Evolutionary conservation across 2,113 vertebrate genomes (phyloP).

Genomic region (Tyto alba): DNA sequence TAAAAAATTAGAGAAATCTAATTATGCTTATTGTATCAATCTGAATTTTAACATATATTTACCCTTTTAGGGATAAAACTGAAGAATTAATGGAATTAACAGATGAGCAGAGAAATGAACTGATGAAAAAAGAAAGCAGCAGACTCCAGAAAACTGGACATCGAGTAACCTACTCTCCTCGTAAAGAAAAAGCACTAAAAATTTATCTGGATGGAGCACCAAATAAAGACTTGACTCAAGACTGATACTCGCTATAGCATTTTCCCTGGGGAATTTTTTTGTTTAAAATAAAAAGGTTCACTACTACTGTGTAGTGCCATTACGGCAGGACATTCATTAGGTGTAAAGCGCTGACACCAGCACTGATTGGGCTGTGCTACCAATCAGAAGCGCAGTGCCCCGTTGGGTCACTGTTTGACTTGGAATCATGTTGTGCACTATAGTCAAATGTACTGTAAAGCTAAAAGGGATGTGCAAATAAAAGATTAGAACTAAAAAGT

Average conservation of each 20-base stretch:
- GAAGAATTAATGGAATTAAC: conserved; percentile 92
- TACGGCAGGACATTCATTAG: conserved; percentile 72
- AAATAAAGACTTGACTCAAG: conserved; percentile 91
- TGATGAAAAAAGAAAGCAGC: conserved; percentile 99
- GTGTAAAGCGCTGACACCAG: conserved; percentile 82
- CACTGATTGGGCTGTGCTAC: conserved; percentile 75
- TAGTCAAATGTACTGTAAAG: conserved; percentile 97
- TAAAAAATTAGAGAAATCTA: not conserved
- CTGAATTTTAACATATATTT: not conserved
- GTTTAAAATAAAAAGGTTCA: conserved; percentile 69
- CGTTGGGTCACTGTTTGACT: conserved; percentile 75
- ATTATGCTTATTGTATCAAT: not conserved
- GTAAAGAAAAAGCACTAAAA: conserved; percentile 99
- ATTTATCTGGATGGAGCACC: conserved; percentile 97
- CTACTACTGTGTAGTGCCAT: conserved; percentile 80
- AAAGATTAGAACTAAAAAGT: conserved; percentile 66
- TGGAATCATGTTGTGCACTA: conserved; percentile 94
- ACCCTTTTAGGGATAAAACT: conserved; percentile 82
- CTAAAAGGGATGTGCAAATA: conserved; percentile 95
- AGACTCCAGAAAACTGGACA: conserved; percentile 96
- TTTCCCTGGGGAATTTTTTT: conserved; percentile 71
- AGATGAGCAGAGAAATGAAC: conserved; percentile 93
- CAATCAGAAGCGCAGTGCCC: conserved; percentile 78
- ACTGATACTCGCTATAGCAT: conserved; percentile 80
- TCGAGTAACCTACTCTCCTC: conserved; percentile 95